These are phyloP conservation scores for Plutella xylostella DNA, from an alignment of 2,888 invertebrate genomes.

Conservation along the genomic window DNA sequence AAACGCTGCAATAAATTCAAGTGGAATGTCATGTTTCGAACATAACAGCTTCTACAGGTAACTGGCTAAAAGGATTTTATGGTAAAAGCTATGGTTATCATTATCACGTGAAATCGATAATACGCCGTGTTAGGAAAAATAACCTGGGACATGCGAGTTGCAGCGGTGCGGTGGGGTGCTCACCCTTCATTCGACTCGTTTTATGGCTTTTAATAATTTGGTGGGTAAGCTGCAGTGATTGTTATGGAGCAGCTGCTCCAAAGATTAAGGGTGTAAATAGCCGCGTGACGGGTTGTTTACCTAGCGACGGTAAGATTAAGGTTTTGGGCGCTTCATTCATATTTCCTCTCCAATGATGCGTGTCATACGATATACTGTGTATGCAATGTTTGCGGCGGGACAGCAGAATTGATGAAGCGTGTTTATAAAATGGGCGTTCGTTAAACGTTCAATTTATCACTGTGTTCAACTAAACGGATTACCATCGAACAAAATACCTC, in stretches of 20 bases:
- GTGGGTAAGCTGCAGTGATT: slow-evolving; percentile 64
- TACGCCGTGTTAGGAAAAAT: slow-evolving; percentile 48
- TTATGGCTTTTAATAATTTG: slow-evolving; percentile 68
- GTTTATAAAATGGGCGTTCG: too few relatives aligned
- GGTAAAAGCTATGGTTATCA: too few relatives aligned
- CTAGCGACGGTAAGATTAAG: too few relatives aligned
- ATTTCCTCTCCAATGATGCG: too few relatives aligned
- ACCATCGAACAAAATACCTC: too few relatives aligned
- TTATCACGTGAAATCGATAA: slow-evolving; percentile 32
- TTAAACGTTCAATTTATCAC: too few relatives aligned
- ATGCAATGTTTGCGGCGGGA: not conserved
- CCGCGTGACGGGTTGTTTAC: slow-evolving; percentile 21
- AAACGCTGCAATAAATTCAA: too few relatives aligned
- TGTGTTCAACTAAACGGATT: too few relatives aligned
- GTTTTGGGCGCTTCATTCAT: too few relatives aligned
- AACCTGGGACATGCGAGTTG: slow-evolving; percentile 49
- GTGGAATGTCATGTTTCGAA: too few relatives aligned
- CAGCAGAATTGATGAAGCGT: not conserved
- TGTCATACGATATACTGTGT: not conserved
- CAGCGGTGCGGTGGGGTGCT: slow-evolving; percentile 44
- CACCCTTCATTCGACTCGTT: slow-evolving; percentile 64
- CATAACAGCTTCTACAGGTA: too few relatives aligned
- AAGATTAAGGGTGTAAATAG: slow-evolving; percentile 50
- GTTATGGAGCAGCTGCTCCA: slow-evolving; percentile 56
- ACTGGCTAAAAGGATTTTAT: too few relatives aligned